Evolutionary conservation across 2,888 invertebrate species (phyloP).

Genomic region (Trichopria drosophilae): DNA sequence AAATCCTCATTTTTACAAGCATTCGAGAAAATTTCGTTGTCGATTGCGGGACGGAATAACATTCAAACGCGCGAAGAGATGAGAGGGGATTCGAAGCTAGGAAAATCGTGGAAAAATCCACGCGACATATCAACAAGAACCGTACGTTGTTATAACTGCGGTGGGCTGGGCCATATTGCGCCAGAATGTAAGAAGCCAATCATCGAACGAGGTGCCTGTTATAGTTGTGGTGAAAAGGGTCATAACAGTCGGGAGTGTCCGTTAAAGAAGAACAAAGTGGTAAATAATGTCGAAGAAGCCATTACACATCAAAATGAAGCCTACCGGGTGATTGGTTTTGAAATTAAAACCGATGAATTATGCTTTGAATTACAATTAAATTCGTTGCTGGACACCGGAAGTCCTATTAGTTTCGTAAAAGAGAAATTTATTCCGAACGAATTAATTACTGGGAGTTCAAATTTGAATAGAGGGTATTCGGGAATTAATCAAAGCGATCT

Average conservation of each 20-base stretch:
- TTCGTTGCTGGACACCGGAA: slow-evolving; percentile 1
- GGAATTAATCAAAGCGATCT: slow-evolving; percentile 18
- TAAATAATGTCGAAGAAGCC: neutral
- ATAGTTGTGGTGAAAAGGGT: neutral
- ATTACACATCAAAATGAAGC: neutral
- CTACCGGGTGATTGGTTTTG: too few species aligned
- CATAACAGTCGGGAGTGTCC: neutral
- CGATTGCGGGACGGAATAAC: too few species aligned
- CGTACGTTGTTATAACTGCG: too few species aligned
- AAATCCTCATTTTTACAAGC: slow-evolving; percentile 16
- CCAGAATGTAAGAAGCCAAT: too few species aligned
- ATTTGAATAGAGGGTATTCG: too few species aligned
- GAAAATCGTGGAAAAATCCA: too few species aligned
- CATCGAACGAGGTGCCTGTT: slow-evolving; percentile 4
- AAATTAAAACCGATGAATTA: too few species aligned
- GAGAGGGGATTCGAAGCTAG: neutral
- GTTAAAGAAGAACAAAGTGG: neutral
- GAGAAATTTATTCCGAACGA: neutral
- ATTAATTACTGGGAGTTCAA: neutral
- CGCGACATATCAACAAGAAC: too few species aligned
- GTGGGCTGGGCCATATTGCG: too few species aligned
- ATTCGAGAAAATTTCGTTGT: slow-evolving; percentile 23
- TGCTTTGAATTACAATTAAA: neutral
- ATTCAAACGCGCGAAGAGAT: too few species aligned
- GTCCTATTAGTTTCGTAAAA: neutral